These are phyloP conservation scores for Pyrocephalus nanus DNA, from an alignment of 2,797 vertebrate genomes.

Conservation along the genomic window DNA sequence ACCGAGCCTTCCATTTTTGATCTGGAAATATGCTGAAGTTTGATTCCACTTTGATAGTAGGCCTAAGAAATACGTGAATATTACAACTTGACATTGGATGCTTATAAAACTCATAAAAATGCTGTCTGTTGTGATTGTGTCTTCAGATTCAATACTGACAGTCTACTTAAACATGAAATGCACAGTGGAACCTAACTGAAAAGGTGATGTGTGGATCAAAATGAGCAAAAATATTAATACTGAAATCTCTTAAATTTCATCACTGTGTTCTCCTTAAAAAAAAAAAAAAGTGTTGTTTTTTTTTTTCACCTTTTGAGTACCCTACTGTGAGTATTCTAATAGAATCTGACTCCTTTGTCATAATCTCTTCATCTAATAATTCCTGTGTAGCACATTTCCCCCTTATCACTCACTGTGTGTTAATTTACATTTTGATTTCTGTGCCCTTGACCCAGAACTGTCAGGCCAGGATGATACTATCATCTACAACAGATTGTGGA, in stretches of 20 bases:
- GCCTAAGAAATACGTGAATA: not conserved
- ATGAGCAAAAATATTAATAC: not conserved
- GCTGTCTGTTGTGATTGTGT: slow-evolving; percentile 2
- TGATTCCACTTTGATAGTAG: not conserved
- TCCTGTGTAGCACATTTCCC: not conserved
- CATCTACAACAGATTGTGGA: not conserved
- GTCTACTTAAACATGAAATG: not conserved
- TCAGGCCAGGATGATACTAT: not conserved
- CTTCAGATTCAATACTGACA: not conserved
- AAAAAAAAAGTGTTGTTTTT: not conserved
- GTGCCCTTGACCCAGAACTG: slow-evolving; percentile 61
- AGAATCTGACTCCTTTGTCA: slow-evolving; percentile 40
- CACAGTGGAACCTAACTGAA: not conserved
- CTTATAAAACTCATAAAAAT: not conserved
- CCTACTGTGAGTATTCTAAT: not conserved
- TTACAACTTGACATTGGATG: not conserved
- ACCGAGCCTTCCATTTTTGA: not conserved
- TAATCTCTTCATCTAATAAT: slow-evolving; percentile 10
- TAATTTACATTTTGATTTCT: slow-evolving; percentile 52
- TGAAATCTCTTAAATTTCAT: not conserved
- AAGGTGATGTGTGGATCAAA: not conserved
- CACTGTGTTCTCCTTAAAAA: not conserved
- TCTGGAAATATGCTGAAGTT: not conserved
- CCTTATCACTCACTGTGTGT: slow-evolving; percentile 16
- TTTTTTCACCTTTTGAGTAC: not conserved